Evolutionary conservation across 1,140 invertebrate genomes (phyloP), one percentile per base, ranked within the genome.

Genomic region (Brachystomella parvula): DNA sequence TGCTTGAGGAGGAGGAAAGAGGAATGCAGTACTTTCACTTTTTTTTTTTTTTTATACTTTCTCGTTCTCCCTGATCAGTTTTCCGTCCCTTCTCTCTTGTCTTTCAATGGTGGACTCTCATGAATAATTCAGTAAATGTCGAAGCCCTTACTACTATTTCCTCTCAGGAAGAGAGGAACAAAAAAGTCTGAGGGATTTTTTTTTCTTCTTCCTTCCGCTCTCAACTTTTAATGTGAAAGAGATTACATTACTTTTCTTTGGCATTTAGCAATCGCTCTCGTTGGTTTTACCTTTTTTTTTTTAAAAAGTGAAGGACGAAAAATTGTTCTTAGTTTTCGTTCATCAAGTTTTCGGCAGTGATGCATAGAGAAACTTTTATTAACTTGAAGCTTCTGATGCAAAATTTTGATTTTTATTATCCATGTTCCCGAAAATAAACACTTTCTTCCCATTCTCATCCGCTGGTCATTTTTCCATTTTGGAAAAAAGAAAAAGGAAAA

Each of bases 81-180:
- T 19, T 53, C 49, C 49, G 24, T 15, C 49, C 21, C 6, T 19
- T 26, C 49, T 24, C 21, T 53, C 21, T 53, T 24, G 6, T 19
- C 6, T 26, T 24, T 53, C 49, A 6, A 6, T 3, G 24, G 49
- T n/a, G n/a, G n/a, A n/a, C n/a, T n/a, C n/a, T 53, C 49, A 53
- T 53, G 49, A 53, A 53, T 53, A 53, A 53, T 53, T 53, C 49
- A 53, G 49, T 15, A 53, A 53, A 53, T 53, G 49, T 53, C 49
- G 49, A 53, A n/a, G n/a, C n/a, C n/a, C n/a, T n/a, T n/a, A 53
- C 49, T 53, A 12, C 21, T 53, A 15, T 53, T 53, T 53, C 24
- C 24, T 53, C 21, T 24, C 9, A 15, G 3, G 49, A 53, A 53
- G 6, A 39, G 19, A 6, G 6, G 35, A 19, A 19, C 6, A 6